Evolutionary conservation across 2,888 invertebrate species (phyloP).

Genomic region (Tethea ocularis): DNA sequence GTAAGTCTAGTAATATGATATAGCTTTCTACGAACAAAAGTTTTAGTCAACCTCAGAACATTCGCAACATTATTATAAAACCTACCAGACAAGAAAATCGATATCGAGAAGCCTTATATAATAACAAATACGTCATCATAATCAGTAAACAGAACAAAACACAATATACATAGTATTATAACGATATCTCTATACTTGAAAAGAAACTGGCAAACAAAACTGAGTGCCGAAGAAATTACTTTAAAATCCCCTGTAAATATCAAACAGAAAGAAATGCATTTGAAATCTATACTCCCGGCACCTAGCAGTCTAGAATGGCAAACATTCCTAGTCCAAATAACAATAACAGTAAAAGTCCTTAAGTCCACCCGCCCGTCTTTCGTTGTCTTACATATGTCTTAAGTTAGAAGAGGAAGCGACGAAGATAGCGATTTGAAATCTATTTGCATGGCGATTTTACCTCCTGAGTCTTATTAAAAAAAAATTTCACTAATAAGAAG

Average conservation of each 20-base stretch:
- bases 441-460: no score
- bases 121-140: not conserved
- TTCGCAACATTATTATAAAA: not conserved
- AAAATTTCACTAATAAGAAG: no score
- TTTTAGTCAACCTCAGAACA: not conserved
- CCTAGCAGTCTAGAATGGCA: slow-evolving; percentile 32
- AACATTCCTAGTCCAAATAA: slow-evolving; percentile 48
- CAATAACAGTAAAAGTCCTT: slow-evolving; percentile 49
- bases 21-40: not conserved
- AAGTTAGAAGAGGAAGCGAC: slow-evolving; percentile 19
- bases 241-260: slow-evolving; percentile 33
- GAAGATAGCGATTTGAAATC: slow-evolving; percentile 6
- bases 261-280: slow-evolving; percentile 33
- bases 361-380: slow-evolving; percentile 36
- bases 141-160: not conserved
- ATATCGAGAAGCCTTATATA: slow-evolving; percentile 2
- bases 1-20: not conserved
- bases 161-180: not conserved
- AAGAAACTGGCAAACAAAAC: not conserved
- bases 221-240: slow-evolving; percentile 20
- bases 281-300: slow-evolving; percentile 40
- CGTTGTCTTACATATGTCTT: slow-evolving; percentile 25
- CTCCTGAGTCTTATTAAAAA: no score
- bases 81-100: not conserved
- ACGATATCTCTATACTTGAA: not conserved